A percentile compares a stretch with the other conserved stretches of the same genome.
phyloP scores from a whole-genome alignment of 1,140 invertebrate genomes.

The Tetramorium parvispinum region DNA sequence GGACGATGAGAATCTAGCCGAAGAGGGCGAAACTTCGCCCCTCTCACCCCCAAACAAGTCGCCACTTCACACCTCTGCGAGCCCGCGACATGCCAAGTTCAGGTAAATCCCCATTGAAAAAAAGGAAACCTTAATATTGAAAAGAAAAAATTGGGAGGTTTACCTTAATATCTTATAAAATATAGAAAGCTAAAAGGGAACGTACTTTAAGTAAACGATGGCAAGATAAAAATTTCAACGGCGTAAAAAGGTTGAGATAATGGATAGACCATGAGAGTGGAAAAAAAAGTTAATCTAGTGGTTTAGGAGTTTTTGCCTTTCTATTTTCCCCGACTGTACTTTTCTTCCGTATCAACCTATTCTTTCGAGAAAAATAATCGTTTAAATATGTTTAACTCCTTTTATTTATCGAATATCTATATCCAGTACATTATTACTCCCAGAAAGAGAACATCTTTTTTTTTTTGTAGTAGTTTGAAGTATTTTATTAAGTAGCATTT shows the following conservation, averaged over 20 bases:
- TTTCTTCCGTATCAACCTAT: neutral
- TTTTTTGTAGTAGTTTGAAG: neutral
- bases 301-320: neutral
- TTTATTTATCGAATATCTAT: neutral
- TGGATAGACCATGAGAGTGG: neutral
- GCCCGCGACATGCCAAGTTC: conserved; percentile 90
- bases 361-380: neutral
- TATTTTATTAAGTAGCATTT: neutral
- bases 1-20: conserved; percentile 94
- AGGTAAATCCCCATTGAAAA: conserved; percentile 81
- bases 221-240: conserved; percentile 12
- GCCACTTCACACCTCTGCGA: conserved; percentile 86
- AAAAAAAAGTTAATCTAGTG: conserved; percentile 19
- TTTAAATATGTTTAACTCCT: neutral
- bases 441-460: neutral
- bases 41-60: conserved; percentile 88
- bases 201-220: neutral
- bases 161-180: neutral
- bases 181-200: neutral
- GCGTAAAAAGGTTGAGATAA: conserved; percentile 22
- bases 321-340: neutral
- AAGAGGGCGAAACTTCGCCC: conserved; percentile 89
- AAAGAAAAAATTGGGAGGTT: neutral
- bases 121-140: neutral
- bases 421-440: neutral